Evolutionary conservation across 1,140 invertebrate genomes (phyloP).

Genomic region (Thaumetopoea pityocampa): DNA sequence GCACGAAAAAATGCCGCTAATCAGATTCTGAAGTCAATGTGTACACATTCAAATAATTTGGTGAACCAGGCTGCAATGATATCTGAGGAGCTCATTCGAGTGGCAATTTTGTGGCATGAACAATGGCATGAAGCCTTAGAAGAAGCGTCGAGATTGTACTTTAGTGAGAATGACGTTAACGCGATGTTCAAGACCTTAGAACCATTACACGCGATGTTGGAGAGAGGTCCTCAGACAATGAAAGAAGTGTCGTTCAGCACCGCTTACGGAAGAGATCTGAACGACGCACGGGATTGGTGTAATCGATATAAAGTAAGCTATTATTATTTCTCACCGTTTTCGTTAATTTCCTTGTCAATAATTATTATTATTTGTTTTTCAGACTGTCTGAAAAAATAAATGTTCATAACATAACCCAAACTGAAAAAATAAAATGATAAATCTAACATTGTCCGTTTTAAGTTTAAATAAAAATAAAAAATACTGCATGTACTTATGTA

Average conservation of each 20-base stretch:
- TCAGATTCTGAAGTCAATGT: conserved; percentile 96
- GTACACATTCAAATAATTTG: conserved; percentile 92
- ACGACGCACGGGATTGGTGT: conserved; percentile 97
- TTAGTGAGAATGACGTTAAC: conserved; percentile 95
- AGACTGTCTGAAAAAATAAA: too few relatives aligned
- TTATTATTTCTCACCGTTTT: too few relatives aligned
- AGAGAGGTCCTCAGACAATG: conserved; percentile 94
- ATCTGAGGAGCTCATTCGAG: conserved; percentile 97
- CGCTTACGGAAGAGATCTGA: conserved; percentile 95
- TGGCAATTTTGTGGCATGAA: conserved; percentile 99
- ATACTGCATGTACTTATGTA: too few relatives aligned
- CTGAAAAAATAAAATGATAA: too few relatives aligned
- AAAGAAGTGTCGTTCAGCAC: conserved; percentile 98
- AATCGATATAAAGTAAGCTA: conserved; percentile 84
- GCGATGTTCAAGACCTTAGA: conserved; percentile 98
- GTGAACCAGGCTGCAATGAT: conserved; percentile 96
- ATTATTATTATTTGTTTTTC: too few relatives aligned
- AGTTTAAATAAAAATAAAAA: too few relatives aligned
- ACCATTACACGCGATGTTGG: conserved; percentile 95
- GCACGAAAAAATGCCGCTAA: conserved; percentile 93
- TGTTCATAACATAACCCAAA: too few relatives aligned
- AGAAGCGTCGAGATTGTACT: conserved; percentile 95
- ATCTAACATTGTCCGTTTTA: too few relatives aligned
- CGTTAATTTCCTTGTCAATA: too few relatives aligned
- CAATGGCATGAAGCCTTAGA: conserved; percentile 99